Base-by-base conservation (phyloP, 2,113 vertebrate genomes). In the Irena cyanogastra region DNA sequence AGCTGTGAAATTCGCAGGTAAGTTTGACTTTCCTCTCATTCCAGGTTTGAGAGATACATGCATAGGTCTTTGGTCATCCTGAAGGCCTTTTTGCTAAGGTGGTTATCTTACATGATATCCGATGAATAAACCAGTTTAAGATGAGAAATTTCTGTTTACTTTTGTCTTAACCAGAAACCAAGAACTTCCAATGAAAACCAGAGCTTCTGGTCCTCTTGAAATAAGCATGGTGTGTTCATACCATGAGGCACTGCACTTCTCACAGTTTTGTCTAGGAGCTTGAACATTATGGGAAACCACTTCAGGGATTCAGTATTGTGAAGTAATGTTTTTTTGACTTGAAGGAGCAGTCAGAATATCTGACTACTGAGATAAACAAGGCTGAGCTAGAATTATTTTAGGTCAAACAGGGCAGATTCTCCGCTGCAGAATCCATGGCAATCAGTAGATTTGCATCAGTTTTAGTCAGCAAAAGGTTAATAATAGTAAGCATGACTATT, bases 391-490 rank as follows among this genome's bases (percentile, higher is more conserved):
- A 33, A 23, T 82, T 75, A 22, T 60, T 56, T 76, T 1, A 3
- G 30, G 26, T 78, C 39, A 63, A 52, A 61, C 1, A 24, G 7
- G 35, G 14, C 8, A n/a, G n/a, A n/a, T 88, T 59, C 5, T 42
- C 11, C 22, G 19, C 39, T 64, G n/a, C 31, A 68, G 49, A 95
- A 92, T 56, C 37, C 42, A 68, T 9, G 6, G 7, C 26, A 60
- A 45, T 86, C 53, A 33, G 27, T 66, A 64, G 45, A 59, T 41
- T 54, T 90, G 39, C 35, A 64, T 70, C 37, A 78, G 15, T 31
- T 77, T 44, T 61, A 68, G 85, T 68, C 69, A 89, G 27, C 7
- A 20, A 92, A 64, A 90, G 83, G 90, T 95, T 94, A 95, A 92
- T 41, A 68, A 27, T 42, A 26, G 15, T 41, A 63, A 86, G 37